phyloP scores from a whole-genome alignment of 92 coral and sea anemone species.

The Blastomussa wellsi region DNA sequence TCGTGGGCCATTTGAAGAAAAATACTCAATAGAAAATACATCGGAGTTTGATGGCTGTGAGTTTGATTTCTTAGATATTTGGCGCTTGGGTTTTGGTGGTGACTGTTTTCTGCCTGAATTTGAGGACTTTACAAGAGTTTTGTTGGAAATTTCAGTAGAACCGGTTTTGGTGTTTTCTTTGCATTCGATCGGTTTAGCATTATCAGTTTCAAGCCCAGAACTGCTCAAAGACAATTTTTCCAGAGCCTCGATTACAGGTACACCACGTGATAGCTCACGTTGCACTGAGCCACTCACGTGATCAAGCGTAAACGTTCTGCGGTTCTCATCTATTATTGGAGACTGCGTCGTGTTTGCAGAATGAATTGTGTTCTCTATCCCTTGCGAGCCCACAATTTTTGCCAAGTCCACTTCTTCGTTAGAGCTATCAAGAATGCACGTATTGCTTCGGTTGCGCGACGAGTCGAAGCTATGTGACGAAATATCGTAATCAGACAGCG shows the following conservation, averaged over 20 bases:
- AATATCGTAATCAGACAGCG: slow-evolving; percentile 36
- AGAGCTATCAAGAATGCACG: slow-evolving; percentile 19
- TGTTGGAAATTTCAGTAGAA: background rate
- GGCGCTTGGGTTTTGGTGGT: slow-evolving; percentile 46
- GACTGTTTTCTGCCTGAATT: background rate
- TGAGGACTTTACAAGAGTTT: background rate
- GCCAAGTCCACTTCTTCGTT: slow-evolving; percentile 34
- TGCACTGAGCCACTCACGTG: slow-evolving; percentile 68
- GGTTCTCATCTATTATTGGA: slow-evolving; percentile 29
- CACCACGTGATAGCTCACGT: slow-evolving; percentile 62
- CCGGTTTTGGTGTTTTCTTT: background rate
- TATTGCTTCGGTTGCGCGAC: slow-evolving; percentile 22
- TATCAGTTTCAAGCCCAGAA: background rate
- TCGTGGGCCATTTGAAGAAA: slow-evolving; percentile 37
- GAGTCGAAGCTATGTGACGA: slow-evolving; percentile 36
- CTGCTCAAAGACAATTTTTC: slow-evolving; percentile 30
- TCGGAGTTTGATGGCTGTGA: slow-evolving; percentile 46
- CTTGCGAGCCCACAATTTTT: background rate
- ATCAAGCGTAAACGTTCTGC: slow-evolving; percentile 78
- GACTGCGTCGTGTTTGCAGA: background rate
- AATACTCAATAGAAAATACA: slow-evolving; percentile 72
- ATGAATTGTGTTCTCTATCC: background rate
- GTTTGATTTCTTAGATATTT: slow-evolving; percentile 54
- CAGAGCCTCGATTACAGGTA: slow-evolving; percentile 76
- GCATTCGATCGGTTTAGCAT: background rate